Evolutionary conservation across 2,797 vertebrate genomes (phyloP).

Genomic region (Schizothorax lantsangensis): DNA sequence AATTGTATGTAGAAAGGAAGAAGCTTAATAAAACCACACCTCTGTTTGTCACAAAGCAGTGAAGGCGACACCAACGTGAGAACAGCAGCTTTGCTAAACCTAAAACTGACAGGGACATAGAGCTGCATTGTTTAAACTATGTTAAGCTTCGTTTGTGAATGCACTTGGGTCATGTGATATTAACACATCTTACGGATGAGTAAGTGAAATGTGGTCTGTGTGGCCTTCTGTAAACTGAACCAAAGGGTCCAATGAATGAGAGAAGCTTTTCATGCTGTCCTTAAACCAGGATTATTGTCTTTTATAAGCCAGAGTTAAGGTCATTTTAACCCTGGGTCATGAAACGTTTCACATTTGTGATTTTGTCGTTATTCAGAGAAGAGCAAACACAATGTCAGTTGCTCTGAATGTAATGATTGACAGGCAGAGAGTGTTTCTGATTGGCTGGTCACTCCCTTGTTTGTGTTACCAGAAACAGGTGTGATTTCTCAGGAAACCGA

Average conservation of each 20-base stretch:
- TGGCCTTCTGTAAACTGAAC: background rate
- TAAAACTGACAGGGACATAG: conserved; percentile 5
- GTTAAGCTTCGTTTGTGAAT: conserved; percentile 13
- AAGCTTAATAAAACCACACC: background rate
- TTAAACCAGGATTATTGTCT: background rate
- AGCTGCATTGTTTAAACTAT: conserved; percentile 27
- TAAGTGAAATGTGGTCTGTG: background rate
- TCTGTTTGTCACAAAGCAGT: background rate
- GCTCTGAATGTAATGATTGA: background rate
- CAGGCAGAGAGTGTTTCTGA: background rate
- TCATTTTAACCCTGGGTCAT: background rate
- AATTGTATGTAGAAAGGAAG: background rate
- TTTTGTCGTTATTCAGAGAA: background rate
- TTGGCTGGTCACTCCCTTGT: background rate
- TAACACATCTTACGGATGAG: conserved; percentile 12
- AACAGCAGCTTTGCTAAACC: conserved; percentile 16
- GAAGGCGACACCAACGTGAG: background rate
- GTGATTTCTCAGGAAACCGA: background rate
- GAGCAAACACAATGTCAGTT: too few relatives aligned
- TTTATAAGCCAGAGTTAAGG: background rate
- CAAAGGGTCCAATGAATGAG: background rate
- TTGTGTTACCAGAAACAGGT: background rate
- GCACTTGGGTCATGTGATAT: conserved; percentile 16
- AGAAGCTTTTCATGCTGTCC: background rate
- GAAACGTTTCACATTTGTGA: background rate